Evolutionary conservation across 2,113 vertebrate genomes (phyloP).

Genomic region (Pelobates fuscus): DNA sequence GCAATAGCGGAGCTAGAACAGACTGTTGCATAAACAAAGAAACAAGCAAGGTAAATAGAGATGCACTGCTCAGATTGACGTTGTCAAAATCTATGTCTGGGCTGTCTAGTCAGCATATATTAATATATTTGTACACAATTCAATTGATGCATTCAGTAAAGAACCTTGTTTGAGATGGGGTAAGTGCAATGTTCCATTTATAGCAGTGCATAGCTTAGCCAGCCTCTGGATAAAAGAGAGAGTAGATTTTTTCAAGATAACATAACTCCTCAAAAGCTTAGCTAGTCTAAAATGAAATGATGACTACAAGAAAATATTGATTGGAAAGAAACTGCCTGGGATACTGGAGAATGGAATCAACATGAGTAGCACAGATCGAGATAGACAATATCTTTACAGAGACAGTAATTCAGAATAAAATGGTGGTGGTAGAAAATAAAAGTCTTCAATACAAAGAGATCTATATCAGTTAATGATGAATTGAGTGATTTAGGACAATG

Average conservation of each 20-base stretch:
- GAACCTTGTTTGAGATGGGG: too few species aligned
- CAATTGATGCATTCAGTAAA: constrained; percentile 35
- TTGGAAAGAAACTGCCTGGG: constrained; percentile 34
- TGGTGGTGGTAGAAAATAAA: neutral
- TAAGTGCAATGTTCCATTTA: constrained; percentile 44
- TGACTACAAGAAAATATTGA: constrained; percentile 41
- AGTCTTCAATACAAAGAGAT: too few species aligned
- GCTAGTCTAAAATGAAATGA: constrained; percentile 38
- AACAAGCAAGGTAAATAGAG: constrained; percentile 27
- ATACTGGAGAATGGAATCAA: constrained; percentile 33
- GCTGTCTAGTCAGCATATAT: too few species aligned
- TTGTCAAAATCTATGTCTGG: too few species aligned
- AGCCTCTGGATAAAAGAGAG: constrained; percentile 35
- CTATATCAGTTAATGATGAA: too few species aligned
- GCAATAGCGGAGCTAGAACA: constrained; percentile 3
- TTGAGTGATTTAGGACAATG: neutral
- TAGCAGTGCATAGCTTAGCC: constrained; percentile 31
- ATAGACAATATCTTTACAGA: constrained; percentile 32
- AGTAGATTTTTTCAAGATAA: constrained; percentile 39
- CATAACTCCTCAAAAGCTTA: constrained; percentile 40
- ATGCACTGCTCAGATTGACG: constrained; percentile 23
- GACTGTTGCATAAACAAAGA: constrained; percentile 20
- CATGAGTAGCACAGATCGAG: constrained; percentile 24
- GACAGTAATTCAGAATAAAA: constrained; percentile 43
- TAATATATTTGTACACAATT: constrained; percentile 22